Percentiles rank a stretch among this genome's conserved stretches.
phyloP scores from a whole-genome alignment of 1,140 invertebrate genomes.

The Drosophila oshimai region DNA sequence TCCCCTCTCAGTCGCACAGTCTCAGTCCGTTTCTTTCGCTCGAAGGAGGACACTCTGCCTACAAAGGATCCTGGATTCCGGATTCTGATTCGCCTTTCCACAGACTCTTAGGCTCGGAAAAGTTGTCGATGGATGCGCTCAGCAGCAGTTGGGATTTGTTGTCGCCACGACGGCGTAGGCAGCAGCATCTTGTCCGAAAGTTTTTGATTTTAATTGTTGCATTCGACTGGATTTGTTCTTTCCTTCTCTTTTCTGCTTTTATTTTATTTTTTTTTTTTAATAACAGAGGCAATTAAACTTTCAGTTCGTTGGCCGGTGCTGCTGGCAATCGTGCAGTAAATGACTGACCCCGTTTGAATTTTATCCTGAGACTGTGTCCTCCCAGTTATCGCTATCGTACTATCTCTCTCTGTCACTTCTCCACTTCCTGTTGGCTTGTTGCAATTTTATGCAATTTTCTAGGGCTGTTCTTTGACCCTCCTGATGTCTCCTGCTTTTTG shows the following conservation, averaged over 20 bases:
- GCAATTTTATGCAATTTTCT: slow-evolving; percentile 66
- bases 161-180: slow-evolving; percentile 50
- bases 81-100: too few relatives aligned
- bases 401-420: slow-evolving; percentile 5
- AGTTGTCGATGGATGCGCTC: slow-evolving; percentile 61
- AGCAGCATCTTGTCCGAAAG: slow-evolving; percentile 71
- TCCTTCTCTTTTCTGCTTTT: not conserved
- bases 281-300: slow-evolving; percentile 72
- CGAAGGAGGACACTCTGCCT: slow-evolving; percentile 2
- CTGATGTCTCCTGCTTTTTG: slow-evolving; percentile 4
- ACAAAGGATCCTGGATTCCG: too few relatives aligned
- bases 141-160: slow-evolving; percentile 59
- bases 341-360: slow-evolving; percentile 71
- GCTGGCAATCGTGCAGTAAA: slow-evolving; percentile 72
- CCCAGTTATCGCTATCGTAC: slow-evolving; percentile 21
- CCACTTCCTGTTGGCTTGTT: slow-evolving; percentile 1
- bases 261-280: not conserved
- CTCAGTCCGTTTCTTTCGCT: not conserved
- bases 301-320: slow-evolving; percentile 49
- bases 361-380: slow-evolving; percentile 19
- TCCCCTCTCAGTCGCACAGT: not conserved
- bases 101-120: slow-evolving; percentile 23
- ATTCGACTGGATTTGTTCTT: slow-evolving; percentile 28
- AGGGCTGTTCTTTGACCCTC: slow-evolving; percentile 26
- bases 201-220: slow-evolving; percentile 78